Conservation (phyloP, 2,888 invertebrate genomes). For the Diaperis boleti region DNA sequence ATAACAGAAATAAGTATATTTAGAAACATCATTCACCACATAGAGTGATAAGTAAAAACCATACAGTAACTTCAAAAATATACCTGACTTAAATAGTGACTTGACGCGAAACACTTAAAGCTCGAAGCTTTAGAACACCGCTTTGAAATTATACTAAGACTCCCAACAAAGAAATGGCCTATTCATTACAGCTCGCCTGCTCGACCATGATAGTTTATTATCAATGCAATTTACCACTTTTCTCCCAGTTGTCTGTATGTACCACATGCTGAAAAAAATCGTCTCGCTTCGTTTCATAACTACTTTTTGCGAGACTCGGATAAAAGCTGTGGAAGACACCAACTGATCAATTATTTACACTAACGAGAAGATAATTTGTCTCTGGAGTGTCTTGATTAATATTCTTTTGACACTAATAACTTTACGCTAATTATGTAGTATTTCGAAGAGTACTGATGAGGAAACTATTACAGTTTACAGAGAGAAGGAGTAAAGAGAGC, state of each 20-base stretch:
- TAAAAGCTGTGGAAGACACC: slow-evolving; percentile 9
- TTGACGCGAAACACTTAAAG: background rate
- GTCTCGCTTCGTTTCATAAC: slow-evolving; percentile 10
- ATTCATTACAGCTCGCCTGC: background rate
- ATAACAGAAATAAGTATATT: no score
- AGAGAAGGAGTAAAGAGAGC: background rate
- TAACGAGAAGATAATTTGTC: slow-evolving; percentile 18
- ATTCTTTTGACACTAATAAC: slow-evolving; percentile 30
- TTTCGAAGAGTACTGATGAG: slow-evolving; percentile 14
- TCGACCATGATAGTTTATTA: slow-evolving; percentile 5
- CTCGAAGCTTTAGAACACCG: slow-evolving; percentile 10
- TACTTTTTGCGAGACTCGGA: slow-evolving; percentile 6
- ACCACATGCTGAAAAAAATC: slow-evolving; percentile 3
- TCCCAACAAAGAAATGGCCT: slow-evolving; percentile 3
- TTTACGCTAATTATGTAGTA: slow-evolving; percentile 23
- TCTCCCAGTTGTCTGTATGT: background rate
- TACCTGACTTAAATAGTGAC: slow-evolving; percentile 11
- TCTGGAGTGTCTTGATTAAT: slow-evolving; percentile 13
- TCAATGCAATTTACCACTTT: slow-evolving; percentile 10
- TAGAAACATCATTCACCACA: no score
- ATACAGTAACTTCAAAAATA: slow-evolving; percentile 16
- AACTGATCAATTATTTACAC: slow-evolving; percentile 14
- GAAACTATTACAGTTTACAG: slow-evolving; percentile 8
- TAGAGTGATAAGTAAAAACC: no score
- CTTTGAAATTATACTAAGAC: slow-evolving; percentile 2